Evolutionary conservation across 2,888 invertebrate genomes (phyloP).

Genomic region (Drosophila parthenogenetica): DNA sequence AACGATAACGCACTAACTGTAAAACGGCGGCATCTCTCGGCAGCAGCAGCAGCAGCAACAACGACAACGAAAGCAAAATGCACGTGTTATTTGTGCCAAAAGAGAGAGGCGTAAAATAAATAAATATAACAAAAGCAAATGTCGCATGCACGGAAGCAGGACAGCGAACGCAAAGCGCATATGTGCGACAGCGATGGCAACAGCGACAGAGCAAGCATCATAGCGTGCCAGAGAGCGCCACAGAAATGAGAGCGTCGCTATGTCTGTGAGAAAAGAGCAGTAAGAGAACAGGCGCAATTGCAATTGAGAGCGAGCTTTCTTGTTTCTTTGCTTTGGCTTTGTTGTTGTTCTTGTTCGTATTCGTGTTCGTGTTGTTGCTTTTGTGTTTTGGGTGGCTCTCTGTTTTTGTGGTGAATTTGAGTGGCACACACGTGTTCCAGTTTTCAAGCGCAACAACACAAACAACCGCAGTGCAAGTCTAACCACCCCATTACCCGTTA

Average conservation of each 20-base stretch:
- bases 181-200: background rate
- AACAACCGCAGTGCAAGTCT: conserved; percentile 39
- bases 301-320: conserved; percentile 45
- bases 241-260: conserved; percentile 1
- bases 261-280: conserved; percentile 1
- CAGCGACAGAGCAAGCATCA: background rate
- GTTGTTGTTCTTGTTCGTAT: no score
- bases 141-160: background rate
- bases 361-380: no score
- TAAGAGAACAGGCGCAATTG: conserved; percentile 44
- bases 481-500: background rate
- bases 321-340: background rate
- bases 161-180: background rate
- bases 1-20: conserved; percentile 2
- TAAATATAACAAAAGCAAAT: conserved; percentile 48
- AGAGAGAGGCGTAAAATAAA: conserved; percentile 32
- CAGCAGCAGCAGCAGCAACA: conserved; percentile 4
- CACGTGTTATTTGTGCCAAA: conserved; percentile 69
- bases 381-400: conserved; percentile 45
- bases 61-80: conserved; percentile 49
- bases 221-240: background rate
- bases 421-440: conserved; percentile 71
- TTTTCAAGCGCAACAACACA: conserved; percentile 57
- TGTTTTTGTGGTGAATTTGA: conserved; percentile 78
- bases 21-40: conserved; percentile 39